Conservation (phyloP, 1,140 invertebrate genomes). For the Drosophila lini region DNA sequence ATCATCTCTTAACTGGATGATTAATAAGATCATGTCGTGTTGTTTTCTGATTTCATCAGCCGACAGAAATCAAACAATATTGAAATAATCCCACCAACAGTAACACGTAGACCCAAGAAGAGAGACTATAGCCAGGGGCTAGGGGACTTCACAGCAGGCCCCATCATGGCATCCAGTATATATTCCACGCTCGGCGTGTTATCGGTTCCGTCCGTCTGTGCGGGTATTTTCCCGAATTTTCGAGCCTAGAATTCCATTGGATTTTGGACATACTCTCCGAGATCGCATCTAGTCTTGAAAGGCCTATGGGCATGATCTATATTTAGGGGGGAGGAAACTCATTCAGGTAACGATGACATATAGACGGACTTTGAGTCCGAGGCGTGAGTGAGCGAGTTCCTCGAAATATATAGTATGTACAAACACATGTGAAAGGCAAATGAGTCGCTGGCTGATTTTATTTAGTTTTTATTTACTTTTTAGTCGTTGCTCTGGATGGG, state of each 20-base stretch:
- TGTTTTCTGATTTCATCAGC: constrained; percentile 4
- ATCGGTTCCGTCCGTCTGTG: constrained; percentile 17
- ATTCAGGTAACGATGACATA: constrained; percentile 40
- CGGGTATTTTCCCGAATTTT: constrained; percentile 30
- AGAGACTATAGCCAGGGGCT: constrained; percentile 9
- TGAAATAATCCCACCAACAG: constrained; percentile 20
- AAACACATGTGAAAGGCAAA: constrained; percentile 28
- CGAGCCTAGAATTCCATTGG: constrained; percentile 27
- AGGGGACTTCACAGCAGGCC: constrained; percentile 12
- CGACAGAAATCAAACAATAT: constrained; percentile 1
- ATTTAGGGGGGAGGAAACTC: constrained; percentile 40
- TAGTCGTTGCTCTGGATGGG: constrained; percentile 24
- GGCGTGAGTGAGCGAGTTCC: constrained; percentile 29
- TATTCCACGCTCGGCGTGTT: background rate
- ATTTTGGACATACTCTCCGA: constrained; percentile 12
- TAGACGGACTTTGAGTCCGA: constrained; percentile 34
- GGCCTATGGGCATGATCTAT: constrained; percentile 32
- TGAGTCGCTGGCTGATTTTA: constrained; percentile 34
- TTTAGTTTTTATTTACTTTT: constrained; percentile 40
- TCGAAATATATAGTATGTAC: constrained; percentile 10
- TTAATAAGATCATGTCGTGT: background rate
- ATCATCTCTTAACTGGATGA: background rate
- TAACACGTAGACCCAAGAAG: constrained; percentile 25
- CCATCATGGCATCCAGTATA: constrained; percentile 9
- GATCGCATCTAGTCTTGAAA: constrained; percentile 7